Base-by-base conservation (phyloP, 2,797 vertebrate genomes). In the Babyrousa celebensis region DNA sequence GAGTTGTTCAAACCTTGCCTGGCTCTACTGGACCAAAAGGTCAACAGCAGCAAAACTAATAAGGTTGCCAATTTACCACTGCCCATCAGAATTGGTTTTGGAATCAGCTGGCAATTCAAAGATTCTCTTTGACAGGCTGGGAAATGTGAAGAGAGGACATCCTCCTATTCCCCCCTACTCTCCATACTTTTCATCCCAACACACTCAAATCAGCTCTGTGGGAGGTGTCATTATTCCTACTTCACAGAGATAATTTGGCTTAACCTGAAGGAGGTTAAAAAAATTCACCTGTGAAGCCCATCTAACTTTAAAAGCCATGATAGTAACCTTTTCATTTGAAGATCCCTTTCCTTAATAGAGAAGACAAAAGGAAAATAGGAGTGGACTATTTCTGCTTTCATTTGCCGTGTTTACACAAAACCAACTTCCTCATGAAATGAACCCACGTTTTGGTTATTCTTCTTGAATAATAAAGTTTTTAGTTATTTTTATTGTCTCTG, bases 31-130 rank as follows among this genome's bases (percentile, higher is more conserved):
- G 75, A 72, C 79, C 71, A 48, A 70, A 94, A 96, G 88, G 88
- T 94, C 82, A 92, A 58, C 23, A 94, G 74, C 62, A 89, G n/a
- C 29, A 75, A 91, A 85, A 79, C 15, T 40, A 92, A 48, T 80
- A 27, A 92, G 74, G 25, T 7, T 94, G 68, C 85, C 70, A 80
- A 86, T 86, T 91, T 89, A 87, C 21, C 54, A 52, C 25, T 29
- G 48, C 29, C 58, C 71, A 77, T 77, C 36, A 88, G 54, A 88
- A 56, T 4, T 91, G 23, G 32, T 36, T 82, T 88, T 36, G n/a
- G 67, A 95, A 98, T 88, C 48, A 89, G 71, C 74, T 63, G 56
- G 65, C 78, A 97, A 88, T 83, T 88, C 63, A 3, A 75, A 97
- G 77, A 79, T 74, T 94, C 43, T 83, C 68, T 95, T 54, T 89